Percentiles rank a stretch among this genome's conserved stretches.
phyloP scores from a whole-genome alignment of 2,113 vertebrate species.

The Crotalus helleri region DNA sequence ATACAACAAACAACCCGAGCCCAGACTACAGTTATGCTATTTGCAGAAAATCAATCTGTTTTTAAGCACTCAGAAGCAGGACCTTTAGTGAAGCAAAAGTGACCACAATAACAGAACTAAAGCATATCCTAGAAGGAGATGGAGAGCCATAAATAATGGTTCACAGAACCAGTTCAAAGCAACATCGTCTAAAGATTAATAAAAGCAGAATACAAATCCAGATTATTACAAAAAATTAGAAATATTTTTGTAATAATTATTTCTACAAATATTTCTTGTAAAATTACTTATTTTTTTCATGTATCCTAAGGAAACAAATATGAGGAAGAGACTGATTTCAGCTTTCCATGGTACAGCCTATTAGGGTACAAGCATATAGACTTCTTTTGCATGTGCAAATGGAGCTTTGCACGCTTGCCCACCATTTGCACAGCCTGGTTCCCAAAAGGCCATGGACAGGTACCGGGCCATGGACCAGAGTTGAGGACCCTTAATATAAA shows the following conservation, averaged over 20 bases:
- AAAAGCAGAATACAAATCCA: background rate
- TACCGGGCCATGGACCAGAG: background rate
- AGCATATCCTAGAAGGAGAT: background rate
- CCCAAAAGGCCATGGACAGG: background rate
- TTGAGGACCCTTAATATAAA: too few relatives aligned
- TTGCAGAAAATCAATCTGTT: constrained; percentile 13
- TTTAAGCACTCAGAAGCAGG: background rate
- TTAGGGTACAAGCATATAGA: background rate
- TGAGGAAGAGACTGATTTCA: background rate
- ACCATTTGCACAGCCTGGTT: background rate
- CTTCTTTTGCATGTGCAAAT: background rate
- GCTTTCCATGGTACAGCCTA: background rate
- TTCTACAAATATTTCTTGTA: background rate
- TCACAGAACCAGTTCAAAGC: background rate
- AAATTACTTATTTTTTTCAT: background rate
- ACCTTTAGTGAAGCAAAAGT: background rate
- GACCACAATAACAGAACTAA: constrained; percentile 19
- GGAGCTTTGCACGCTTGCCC: background rate
- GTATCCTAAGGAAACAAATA: background rate
- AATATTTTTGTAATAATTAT: background rate
- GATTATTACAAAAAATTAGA: background rate
- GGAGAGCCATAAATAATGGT: accelerated
- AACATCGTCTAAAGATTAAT: background rate
- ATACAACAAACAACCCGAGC: constrained; percentile 37
- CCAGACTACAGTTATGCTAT: constrained; percentile 2